Conservation (phyloP, 2,113 vertebrate species). For the Fregetta grallaria region DNA sequence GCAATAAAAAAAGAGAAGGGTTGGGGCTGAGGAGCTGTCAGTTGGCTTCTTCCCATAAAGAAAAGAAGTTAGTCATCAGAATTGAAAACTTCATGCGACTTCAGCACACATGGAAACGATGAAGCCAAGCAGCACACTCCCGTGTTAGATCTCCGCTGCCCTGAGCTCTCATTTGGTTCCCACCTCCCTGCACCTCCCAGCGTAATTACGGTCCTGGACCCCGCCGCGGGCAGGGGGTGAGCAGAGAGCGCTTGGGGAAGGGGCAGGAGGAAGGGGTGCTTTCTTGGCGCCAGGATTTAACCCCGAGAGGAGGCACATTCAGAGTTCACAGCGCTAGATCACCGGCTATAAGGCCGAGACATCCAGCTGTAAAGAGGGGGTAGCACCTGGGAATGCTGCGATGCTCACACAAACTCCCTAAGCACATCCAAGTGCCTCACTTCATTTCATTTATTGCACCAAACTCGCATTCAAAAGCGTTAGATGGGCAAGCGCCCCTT, state of each 20-base stretch:
- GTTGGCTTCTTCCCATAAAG: conserved; percentile 44
- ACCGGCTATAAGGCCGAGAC: rapidly evolving
- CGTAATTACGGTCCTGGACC: neutral
- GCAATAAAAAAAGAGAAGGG: conserved; percentile 37
- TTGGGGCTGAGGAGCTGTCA: conserved; percentile 24
- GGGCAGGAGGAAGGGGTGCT: neutral
- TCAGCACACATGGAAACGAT: conserved; percentile 38
- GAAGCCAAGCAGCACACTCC: neutral
- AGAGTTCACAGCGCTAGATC: rapidly evolving
- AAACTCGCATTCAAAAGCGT: neutral
- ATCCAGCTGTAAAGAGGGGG: neutral
- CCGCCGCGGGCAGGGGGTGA: rapidly evolving
- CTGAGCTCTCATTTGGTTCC: neutral
- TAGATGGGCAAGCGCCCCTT: neutral
- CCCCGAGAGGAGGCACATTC: neutral
- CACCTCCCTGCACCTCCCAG: neutral
- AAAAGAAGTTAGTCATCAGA: conserved; percentile 55
- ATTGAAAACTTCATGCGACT: neutral
- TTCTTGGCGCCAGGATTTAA: neutral
- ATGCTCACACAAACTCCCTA: neutral
- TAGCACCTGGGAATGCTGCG: neutral
- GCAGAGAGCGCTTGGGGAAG: neutral
- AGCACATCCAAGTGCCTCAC: neutral
- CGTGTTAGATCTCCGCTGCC: neutral
- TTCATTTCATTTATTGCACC: neutral